phyloP scores from a whole-genome alignment of 2,113 vertebrate genomes.

The Microcebus murinus region DNA sequence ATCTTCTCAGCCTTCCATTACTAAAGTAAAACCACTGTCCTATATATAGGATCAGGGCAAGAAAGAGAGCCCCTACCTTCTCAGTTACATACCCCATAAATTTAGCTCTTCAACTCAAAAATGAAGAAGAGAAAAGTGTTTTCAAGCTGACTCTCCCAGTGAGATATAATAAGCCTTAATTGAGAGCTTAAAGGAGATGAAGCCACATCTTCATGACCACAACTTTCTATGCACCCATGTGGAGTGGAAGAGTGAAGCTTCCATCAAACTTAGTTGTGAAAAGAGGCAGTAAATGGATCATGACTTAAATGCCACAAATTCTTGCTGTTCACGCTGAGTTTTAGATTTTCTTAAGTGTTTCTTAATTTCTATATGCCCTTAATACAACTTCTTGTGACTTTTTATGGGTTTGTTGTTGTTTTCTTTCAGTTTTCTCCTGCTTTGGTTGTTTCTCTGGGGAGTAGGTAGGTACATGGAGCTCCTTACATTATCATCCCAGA shows the following conservation, averaged over 20 bases:
- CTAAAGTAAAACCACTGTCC: neutral
- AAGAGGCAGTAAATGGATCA: neutral
- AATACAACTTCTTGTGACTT: neutral
- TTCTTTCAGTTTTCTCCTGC: neutral
- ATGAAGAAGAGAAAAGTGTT: neutral
- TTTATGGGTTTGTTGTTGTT: neutral
- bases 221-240: no score
- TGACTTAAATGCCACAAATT: neutral
- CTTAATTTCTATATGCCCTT: neutral
- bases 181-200: neutral
- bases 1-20: neutral
- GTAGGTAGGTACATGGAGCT: neutral
- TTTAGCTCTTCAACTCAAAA: neutral
- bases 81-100: neutral
- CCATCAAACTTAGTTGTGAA: neutral
- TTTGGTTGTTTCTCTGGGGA: neutral
- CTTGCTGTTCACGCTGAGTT: neutral
- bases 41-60: neutral
- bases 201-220: neutral
- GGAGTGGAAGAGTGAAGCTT: neutral
- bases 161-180: neutral
- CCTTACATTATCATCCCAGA: neutral
- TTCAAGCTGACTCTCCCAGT: neutral
- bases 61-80: neutral
- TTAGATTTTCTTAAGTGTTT: neutral